These are phyloP conservation scores for Nilaparvata lugens DNA, from an alignment of 1,140 invertebrate genomes.

Conservation along the genomic window DNA sequence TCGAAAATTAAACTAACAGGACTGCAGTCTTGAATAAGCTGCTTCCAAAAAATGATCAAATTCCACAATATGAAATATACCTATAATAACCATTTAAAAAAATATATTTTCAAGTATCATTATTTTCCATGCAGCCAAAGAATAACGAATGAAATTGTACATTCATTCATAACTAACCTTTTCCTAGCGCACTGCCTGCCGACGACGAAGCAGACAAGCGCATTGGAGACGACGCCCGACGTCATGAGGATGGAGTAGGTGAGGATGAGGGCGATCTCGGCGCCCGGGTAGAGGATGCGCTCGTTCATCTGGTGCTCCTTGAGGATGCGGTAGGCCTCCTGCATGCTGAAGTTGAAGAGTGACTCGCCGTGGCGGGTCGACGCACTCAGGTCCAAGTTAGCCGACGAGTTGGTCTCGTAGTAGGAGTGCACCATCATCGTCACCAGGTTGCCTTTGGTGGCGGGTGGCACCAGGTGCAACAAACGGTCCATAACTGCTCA, in stretches of 20 bases:
- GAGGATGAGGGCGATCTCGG: constrained; percentile 24
- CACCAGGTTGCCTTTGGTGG: neutral
- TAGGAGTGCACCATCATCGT: neutral
- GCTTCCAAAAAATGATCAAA: too few species aligned
- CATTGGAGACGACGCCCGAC: constrained; percentile 32
- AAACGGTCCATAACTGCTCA: neutral
- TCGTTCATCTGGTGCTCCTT: constrained; percentile 18
- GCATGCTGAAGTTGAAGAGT: constrained; percentile 17
- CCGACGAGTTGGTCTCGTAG: neutral
- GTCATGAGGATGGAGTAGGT: constrained; percentile 24
- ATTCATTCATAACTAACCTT: too few species aligned
- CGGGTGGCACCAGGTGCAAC: neutral
- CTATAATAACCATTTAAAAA: too few species aligned
- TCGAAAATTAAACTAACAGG: too few species aligned
- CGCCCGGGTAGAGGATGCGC: constrained; percentile 23
- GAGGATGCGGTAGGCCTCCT: constrained; percentile 21
- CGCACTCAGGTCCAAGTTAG: neutral
- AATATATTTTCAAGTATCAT: too few species aligned
- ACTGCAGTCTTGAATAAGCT: too few species aligned
- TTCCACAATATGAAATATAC: too few species aligned
- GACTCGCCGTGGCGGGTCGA: neutral
- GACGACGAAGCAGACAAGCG: constrained; percentile 35
- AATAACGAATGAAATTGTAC: too few species aligned
- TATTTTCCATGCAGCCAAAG: too few species aligned
- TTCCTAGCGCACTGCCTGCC: constrained; percentile 34